These are phyloP conservation scores for Piliocolobus tephrosceles DNA, from an alignment of 2,113 vertebrate genomes.

Conservation along the genomic window DNA sequence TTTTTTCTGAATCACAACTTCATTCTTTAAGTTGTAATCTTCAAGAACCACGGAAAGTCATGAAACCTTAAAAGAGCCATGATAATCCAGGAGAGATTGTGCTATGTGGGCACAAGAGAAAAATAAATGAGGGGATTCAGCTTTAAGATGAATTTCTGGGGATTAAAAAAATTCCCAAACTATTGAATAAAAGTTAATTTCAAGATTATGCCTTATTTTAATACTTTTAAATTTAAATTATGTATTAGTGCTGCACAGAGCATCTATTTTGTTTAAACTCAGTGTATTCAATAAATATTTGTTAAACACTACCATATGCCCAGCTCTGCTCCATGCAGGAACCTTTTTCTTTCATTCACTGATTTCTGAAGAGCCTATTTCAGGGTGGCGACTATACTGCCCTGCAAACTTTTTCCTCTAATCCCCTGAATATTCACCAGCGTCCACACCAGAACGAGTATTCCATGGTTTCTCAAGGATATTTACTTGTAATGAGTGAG, in stretches of 20 bases:
- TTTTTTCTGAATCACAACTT: conserved; percentile 30
- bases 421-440: background rate
- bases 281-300: background rate
- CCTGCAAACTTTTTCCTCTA: no score
- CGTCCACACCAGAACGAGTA: background rate
- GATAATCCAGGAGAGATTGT: background rate
- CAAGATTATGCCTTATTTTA: background rate
- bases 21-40: conserved; percentile 62
- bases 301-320: background rate
- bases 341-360: background rate
- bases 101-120: background rate
- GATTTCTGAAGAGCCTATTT: background rate
- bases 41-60: conserved; percentile 30
- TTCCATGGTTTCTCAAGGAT: background rate
- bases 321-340: background rate
- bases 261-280: background rate
- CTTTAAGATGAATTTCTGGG: background rate
- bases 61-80: conserved; percentile 31
- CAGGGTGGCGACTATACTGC: background rate
- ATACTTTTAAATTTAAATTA: background rate
- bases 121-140: background rate
- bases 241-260: background rate
- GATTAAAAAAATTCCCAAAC: background rate
- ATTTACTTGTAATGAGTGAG: background rate
- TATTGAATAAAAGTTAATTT: conserved; percentile 35